Evolutionary conservation across 2,113 vertebrate species (phyloP).

Genomic region (Grallaria varia): DNA sequence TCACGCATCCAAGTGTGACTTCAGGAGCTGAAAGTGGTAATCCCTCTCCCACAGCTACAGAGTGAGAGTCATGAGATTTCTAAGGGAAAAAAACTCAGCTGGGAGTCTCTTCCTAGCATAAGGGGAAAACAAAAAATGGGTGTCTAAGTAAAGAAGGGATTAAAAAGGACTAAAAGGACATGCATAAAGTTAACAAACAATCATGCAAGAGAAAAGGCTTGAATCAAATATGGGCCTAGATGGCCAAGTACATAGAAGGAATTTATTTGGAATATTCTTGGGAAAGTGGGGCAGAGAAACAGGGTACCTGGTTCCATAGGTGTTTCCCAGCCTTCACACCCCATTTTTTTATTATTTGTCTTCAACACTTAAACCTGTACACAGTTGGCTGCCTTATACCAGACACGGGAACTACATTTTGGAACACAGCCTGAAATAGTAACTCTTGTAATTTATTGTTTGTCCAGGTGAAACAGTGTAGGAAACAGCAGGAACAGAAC

Average conservation of each 20-base stretch:
- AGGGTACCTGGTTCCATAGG: neutral
- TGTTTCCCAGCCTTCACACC: neutral
- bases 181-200: neutral
- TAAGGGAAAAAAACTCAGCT: neutral
- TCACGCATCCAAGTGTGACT: neutral
- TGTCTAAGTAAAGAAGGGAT: neutral
- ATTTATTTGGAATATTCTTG: neutral
- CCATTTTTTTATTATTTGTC: neutral
- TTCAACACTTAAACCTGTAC: neutral
- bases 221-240: neutral
- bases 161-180: neutral
- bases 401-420: neutral
- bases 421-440: neutral
- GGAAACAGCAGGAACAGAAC: neutral
- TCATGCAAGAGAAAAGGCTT: neutral
- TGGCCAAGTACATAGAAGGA: neutral
- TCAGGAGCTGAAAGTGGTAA: neutral
- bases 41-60: neutral
- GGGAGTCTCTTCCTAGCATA: neutral
- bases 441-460: neutral
- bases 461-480: neutral
- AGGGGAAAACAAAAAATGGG: fast-evolving
- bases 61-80: neutral
- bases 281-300: neutral
- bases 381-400: neutral